Percentiles rank a stretch among this genome's conserved stretches.
These are phyloP conservation scores for Varanus salvator DNA, from an alignment of 2,113 vertebrate species.

Conservation along the genomic window DNA sequence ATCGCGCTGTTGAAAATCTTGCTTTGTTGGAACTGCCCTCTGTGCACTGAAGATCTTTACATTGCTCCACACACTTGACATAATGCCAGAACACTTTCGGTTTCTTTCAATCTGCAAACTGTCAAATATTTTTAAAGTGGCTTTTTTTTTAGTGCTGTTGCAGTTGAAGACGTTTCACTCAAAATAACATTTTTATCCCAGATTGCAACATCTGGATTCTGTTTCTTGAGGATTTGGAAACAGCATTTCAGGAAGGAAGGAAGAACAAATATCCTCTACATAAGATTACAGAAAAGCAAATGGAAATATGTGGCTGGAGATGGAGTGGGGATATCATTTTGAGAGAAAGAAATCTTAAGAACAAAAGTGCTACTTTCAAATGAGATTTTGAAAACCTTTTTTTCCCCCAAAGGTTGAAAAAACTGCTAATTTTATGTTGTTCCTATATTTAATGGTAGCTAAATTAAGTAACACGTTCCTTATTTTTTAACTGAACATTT, in stretches of 20 bases:
- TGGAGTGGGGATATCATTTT: neutral
- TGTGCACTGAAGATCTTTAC: neutral
- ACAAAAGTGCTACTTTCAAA: neutral
- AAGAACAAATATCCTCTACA: slow-evolving; percentile 47
- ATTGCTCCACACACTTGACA: neutral
- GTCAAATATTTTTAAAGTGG: neutral
- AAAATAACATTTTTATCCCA: slow-evolving; percentile 56
- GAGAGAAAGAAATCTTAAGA: no score
- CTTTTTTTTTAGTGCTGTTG: neutral
- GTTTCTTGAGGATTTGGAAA: slow-evolving; percentile 53
- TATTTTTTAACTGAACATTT: neutral
- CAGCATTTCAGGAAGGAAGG: slow-evolving; percentile 55
- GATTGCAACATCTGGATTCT: slow-evolving; percentile 72
- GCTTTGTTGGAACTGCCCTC: neutral
- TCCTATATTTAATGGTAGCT: neutral
- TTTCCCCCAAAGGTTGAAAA: neutral
- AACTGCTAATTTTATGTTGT: neutral
- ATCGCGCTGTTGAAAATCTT: accelerated
- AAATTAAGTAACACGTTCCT: neutral
- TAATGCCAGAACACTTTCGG: slow-evolving; percentile 33
- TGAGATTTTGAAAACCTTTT: neutral
- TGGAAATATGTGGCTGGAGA: slow-evolving; percentile 39
- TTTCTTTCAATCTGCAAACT: slow-evolving; percentile 41
- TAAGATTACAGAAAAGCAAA: slow-evolving; percentile 56
- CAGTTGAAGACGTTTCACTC: slow-evolving; percentile 67